Evolutionary conservation across 2,113 vertebrate genomes (phyloP).

Genomic region (Rhinolophus sinicus): DNA sequence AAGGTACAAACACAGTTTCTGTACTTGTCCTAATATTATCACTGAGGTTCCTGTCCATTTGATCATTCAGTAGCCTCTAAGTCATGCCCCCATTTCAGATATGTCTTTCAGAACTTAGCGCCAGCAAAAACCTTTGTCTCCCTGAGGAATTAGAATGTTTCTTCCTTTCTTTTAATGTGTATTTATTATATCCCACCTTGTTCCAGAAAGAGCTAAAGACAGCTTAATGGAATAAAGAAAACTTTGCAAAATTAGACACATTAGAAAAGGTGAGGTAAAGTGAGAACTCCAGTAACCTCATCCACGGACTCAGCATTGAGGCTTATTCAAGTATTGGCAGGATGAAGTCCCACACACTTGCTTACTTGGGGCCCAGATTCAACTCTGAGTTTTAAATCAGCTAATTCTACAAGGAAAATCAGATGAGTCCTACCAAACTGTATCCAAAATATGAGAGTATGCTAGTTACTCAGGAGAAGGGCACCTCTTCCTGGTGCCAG

Average conservation of each 20-base stretch:
- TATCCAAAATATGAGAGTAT: background rate
- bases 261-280: background rate
- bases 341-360: background rate
- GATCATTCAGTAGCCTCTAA: background rate
- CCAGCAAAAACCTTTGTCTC: background rate
- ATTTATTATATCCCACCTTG: constrained; percentile 38
- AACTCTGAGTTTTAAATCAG: background rate
- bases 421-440: background rate
- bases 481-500: background rate
- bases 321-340: background rate
- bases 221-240: constrained; percentile 60
- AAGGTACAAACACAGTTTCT: background rate
- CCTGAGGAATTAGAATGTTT: constrained; percentile 42
- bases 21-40: background rate
- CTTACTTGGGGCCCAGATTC: background rate
- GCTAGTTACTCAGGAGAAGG: background rate
- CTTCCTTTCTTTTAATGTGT: constrained; percentile 41
- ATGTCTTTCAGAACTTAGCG: constrained; percentile 19
- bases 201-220: constrained; percentile 57
- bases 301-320: background rate
- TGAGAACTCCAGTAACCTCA: background rate
- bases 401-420: background rate
- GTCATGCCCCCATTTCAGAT: background rate
- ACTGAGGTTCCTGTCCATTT: background rate
- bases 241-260: constrained; percentile 11